Evolutionary conservation across 1,140 invertebrate species (phyloP).

Genomic region (Drosophila pruinosa): DNA sequence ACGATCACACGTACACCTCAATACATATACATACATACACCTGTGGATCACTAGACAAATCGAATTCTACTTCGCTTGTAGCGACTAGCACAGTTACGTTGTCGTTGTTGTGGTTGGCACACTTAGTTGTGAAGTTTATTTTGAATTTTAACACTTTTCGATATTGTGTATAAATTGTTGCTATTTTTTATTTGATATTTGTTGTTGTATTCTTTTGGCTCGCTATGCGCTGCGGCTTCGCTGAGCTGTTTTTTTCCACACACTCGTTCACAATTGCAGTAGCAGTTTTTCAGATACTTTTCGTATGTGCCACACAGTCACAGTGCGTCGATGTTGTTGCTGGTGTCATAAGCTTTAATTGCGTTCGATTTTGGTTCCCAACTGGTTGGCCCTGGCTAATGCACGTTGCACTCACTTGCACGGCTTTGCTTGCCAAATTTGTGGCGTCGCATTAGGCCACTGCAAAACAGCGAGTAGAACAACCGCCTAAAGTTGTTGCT

Average conservation of each 20-base stretch:
- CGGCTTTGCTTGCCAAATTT: conserved; percentile 59
- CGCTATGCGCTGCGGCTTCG: conserved; percentile 35
- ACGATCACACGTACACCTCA: neutral
- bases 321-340: conserved; percentile 12
- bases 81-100: conserved; percentile 27
- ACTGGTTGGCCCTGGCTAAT: conserved; percentile 73
- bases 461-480: conserved; percentile 15
- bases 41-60: conserved; percentile 21
- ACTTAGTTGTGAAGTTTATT: conserved; percentile 80
- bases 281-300: conserved; percentile 46
- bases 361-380: conserved; percentile 68
- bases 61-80: conserved; percentile 23
- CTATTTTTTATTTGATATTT: conserved; percentile 29
- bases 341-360: conserved; percentile 63
- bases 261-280: conserved; percentile 11
- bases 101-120: conserved; percentile 61
- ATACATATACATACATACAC: conserved; percentile 3
- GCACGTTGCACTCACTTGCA: conserved; percentile 44
- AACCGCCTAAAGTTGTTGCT: conserved; percentile 13
- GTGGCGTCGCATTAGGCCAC: conserved; percentile 49
- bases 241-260: conserved; percentile 76
- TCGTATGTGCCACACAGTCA: conserved; percentile 21
- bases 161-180: conserved; percentile 43
- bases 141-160: conserved; percentile 76
- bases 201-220: conserved; percentile 32